Base-by-base conservation (phyloP, 2,888 invertebrate species). In the Melikaiella ostensackeni region DNA sequence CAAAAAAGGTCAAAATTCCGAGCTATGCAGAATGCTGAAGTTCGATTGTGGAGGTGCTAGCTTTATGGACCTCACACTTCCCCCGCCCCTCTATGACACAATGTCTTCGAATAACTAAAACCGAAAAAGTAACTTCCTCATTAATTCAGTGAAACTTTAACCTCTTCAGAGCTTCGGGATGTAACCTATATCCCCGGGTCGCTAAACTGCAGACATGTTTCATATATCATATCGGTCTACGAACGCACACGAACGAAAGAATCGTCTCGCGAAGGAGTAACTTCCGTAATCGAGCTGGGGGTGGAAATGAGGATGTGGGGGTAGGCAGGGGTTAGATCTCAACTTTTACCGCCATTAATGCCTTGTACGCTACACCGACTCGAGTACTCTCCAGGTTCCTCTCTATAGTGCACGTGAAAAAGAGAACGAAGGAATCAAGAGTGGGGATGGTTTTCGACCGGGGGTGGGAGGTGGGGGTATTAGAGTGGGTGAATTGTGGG, bases 311-410 rank as follows among this genome's bases (percentile, higher is more conserved):
- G 73, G 76, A n/a, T 62, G 70, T 13, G 75, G 66, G 46, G 0
- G 7, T 1, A 5, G n/a, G 50, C n/a, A 42, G 42, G 64, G 27
- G 46, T 74, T 64, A 77, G 75, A 66, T 66, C 76, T 80, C 77
- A 79, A 81, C 79, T 81, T 80, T 81, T 80, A 79, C 80, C 77
- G 77, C 77, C 80, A 77, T 80, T 81, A 81, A 81, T 81, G 81
- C 79, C 79, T 79, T 76, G 79, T 81, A 77, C 74, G 70, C 79
- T 76, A 75, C 75, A 77, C 78, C 76, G 76, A 77, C 76, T 81
- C 79, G 74, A 79, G 79, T 76, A 75, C 77, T 78, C 79, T 79
- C 75, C 46, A 66, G 79, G 77, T 70, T 76, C 73, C 74, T 76
- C 63, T 79, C 73, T 75, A 77, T 79, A 77, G 76, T 76, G 75